These are phyloP conservation scores for Eledona agricola DNA, from an alignment of 2,888 invertebrate species.

Conservation along the genomic window DNA sequence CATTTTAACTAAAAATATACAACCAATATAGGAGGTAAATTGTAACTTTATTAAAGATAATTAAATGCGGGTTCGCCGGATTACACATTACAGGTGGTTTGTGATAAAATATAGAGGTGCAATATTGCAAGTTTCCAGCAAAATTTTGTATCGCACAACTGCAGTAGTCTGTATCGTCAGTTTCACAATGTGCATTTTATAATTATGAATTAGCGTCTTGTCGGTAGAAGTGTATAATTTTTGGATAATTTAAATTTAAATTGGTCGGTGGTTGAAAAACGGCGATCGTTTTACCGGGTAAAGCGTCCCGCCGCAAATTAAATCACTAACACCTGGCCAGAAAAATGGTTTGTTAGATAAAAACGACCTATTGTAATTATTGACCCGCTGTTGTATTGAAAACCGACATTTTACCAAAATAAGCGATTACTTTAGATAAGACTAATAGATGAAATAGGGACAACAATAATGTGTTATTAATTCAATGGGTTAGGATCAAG, in stretches of 20 bases:
- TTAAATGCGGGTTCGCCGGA: conserved; percentile 14
- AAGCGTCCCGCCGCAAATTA: conserved; percentile 36
- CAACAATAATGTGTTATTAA: conserved; percentile 30
- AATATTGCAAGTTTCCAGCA: no score
- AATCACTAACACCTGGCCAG: conserved; percentile 38
- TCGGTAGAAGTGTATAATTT: conserved; percentile 5
- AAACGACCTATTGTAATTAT: conserved; percentile 35
- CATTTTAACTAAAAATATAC: conserved; percentile 7
- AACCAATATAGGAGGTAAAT: conserved; percentile 9
- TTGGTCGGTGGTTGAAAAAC: conserved; percentile 26
- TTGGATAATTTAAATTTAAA: conserved; percentile 30
- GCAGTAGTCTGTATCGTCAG: no score
- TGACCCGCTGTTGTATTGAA: conserved; percentile 36
- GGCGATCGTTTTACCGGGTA: conserved; percentile 32
- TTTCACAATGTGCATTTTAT: conserved; percentile 14
- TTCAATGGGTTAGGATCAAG: conserved; percentile 13
- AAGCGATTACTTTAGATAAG: conserved; percentile 27
- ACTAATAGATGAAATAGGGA: conserved; percentile 25
- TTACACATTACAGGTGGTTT: conserved; percentile 13
- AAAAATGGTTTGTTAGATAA: conserved; percentile 38
- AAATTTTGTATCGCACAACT: no score
- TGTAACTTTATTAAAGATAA: conserved; percentile 13
- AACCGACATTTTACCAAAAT: conserved; percentile 30
- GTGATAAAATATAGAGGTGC: conserved; percentile 12
- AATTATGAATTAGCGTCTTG: conserved; percentile 14